Conservation (phyloP, 92 coral and sea anemone species). For the Actinostola sp. region DNA sequence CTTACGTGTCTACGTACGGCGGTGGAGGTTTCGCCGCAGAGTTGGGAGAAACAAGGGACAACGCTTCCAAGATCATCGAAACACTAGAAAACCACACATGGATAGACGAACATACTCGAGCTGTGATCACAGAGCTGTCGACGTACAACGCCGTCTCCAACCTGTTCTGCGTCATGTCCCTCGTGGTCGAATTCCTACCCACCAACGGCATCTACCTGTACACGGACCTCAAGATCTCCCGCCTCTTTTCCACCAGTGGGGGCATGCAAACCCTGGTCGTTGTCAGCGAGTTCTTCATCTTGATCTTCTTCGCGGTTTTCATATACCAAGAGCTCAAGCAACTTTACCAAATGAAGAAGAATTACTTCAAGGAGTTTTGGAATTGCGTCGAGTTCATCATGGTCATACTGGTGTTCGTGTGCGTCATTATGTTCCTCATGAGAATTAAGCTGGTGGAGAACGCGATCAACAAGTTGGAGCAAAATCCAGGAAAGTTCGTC, state of each 20-base stretch:
- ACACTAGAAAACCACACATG: conserved; percentile 71
- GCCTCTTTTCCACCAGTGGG: conserved; percentile 92
- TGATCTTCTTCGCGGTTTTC: conserved; percentile 79
- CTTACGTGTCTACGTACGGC: conserved; percentile 66
- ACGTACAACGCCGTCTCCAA: conserved; percentile 81
- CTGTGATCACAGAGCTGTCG: conserved; percentile 69
- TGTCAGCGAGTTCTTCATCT: conserved; percentile 74
- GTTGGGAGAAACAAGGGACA: conserved; percentile 69
- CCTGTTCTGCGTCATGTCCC: conserved; percentile 83
- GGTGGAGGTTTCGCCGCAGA: conserved; percentile 88
- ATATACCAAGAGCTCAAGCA: conserved; percentile 90
- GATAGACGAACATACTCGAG: conserved; percentile 88
- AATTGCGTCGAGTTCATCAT: conserved; percentile 74
- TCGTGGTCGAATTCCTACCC: conserved; percentile 74
- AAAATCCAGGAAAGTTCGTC: conserved; percentile 64
- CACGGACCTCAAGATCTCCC: conserved; percentile 84
- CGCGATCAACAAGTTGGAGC: conserved; percentile 57
- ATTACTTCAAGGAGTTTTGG: conserved; percentile 86
- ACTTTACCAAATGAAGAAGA: conserved; percentile 69
- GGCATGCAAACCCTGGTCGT: conserved; percentile 75
- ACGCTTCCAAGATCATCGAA: conserved; percentile 57
- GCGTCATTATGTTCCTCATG: conserved; percentile 83
- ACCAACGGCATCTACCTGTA: conserved; percentile 83
- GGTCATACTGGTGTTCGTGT: conserved; percentile 68
- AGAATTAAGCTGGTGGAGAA: conserved; percentile 71